phyloP scores from a whole-genome alignment of 1,140 invertebrate genomes.

The Ceratoteleas bidentatus region DNA sequence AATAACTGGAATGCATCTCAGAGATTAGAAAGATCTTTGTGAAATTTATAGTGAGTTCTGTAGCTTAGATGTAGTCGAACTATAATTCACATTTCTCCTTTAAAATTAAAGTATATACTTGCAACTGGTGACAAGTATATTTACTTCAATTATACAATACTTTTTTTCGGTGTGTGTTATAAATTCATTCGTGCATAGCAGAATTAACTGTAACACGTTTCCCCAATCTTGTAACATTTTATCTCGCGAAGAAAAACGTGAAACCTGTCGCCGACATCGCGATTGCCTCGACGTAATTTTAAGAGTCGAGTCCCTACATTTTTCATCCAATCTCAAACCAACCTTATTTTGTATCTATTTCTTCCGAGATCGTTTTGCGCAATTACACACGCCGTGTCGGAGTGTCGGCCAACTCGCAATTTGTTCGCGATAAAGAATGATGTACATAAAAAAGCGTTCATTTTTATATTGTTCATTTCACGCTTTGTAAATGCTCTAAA shows the following conservation, averaged over 20 bases:
- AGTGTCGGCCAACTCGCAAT: neutral
- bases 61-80: too few relatives aligned
- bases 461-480: too few relatives aligned
- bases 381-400: neutral
- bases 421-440: neutral
- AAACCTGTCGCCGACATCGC: conserved; percentile 20
- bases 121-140: too few relatives aligned
- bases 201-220: conserved; percentile 18
- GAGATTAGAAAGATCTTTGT: too few relatives aligned
- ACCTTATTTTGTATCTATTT: conserved; percentile 11
- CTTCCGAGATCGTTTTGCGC: neutral
- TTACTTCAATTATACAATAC: too few relatives aligned
- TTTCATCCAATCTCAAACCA: conserved; percentile 18
- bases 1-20: too few relatives aligned
- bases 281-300: conserved; percentile 21
- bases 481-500: too few relatives aligned
- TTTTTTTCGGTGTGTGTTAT: conserved; percentile 18
- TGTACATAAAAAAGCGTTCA: neutral
- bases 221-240: conserved; percentile 17
- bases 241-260: conserved; percentile 18
- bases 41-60: too few relatives aligned
- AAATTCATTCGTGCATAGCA: neutral
- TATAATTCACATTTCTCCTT: too few relatives aligned
- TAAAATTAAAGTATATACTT: too few relatives aligned
- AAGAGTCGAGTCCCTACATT: conserved; percentile 3